Conservation (phyloP, 1,140 invertebrate genomes). For the Trinorchestia longiramus region DNA sequence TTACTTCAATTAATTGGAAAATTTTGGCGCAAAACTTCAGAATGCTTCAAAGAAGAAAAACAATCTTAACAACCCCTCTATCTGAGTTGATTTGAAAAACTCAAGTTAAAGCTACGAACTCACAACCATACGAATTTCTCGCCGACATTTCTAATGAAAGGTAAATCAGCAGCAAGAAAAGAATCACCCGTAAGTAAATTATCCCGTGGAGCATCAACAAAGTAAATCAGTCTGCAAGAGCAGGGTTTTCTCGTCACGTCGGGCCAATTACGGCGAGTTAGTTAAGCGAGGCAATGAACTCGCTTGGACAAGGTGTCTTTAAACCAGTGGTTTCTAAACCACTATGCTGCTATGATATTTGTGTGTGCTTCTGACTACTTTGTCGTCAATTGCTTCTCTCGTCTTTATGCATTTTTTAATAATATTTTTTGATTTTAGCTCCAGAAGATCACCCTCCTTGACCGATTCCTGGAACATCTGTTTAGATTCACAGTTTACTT, state of each 20-base stretch:
- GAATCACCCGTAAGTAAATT: background rate
- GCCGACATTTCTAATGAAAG: background rate
- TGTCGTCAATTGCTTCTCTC: background rate
- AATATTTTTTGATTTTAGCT: too few species aligned
- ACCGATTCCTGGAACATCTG: too few species aligned
- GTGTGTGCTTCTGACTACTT: background rate
- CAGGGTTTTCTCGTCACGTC: background rate
- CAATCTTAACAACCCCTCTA: background rate
- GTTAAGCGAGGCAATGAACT: background rate
- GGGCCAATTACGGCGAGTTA: background rate
- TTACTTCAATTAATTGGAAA: background rate
- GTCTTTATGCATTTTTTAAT: background rate
- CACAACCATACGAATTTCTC: background rate
- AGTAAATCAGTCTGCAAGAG: background rate
- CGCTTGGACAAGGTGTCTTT: background rate
- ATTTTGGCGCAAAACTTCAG: background rate
- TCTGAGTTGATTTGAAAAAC: background rate
- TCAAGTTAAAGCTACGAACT: background rate
- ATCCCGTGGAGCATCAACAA: background rate
- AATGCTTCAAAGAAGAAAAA: background rate
- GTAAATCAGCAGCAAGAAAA: background rate
- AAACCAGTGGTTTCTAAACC: background rate
- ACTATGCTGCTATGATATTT: background rate
- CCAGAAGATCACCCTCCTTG: too few species aligned
- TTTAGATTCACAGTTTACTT: too few species aligned